phyloP scores from a whole-genome alignment of 2,797 vertebrate species.

The Eurystomus glaucurus region DNA sequence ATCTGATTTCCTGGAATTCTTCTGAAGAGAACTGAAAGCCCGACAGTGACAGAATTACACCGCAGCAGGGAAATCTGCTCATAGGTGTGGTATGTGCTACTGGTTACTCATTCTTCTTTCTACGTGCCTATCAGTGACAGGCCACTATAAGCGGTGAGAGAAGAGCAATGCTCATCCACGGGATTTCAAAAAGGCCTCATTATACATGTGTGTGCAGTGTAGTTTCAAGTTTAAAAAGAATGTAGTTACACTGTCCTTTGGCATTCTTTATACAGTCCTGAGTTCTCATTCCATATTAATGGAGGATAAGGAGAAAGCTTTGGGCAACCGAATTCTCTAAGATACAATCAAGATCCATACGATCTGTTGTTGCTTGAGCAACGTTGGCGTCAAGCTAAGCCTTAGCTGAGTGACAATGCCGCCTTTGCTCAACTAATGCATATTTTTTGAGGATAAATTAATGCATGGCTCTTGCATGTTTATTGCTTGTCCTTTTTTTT shows the following conservation, averaged over 20 bases:
- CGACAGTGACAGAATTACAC: not conserved
- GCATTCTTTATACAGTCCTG: not conserved
- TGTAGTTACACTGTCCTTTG: not conserved
- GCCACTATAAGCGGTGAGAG: accelerated
- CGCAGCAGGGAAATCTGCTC: not conserved
- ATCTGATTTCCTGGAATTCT: conserved; percentile 56
- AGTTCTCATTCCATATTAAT: not conserved
- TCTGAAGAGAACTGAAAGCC: conserved; percentile 29
- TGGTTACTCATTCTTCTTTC: not conserved
- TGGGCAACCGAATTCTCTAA: conserved; percentile 20
- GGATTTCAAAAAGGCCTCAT: not conserved
- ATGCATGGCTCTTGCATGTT: not conserved
- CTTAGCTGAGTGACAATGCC: not conserved
- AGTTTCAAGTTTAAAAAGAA: not conserved
- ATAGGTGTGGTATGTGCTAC: not conserved
- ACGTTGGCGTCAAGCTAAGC: not conserved
- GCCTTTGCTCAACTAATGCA: not conserved
- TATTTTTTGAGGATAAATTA: not conserved
- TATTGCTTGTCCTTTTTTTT: not conserved
- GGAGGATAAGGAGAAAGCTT: conserved; percentile 14
- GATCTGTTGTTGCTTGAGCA: not conserved
- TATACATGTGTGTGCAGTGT: not conserved
- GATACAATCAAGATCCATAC: not conserved
- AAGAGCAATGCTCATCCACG: accelerated
- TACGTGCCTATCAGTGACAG: not conserved